Evolutionary conservation across 2,888 invertebrate genomes (phyloP).

Genomic region (Habrosyne pyritoides): DNA sequence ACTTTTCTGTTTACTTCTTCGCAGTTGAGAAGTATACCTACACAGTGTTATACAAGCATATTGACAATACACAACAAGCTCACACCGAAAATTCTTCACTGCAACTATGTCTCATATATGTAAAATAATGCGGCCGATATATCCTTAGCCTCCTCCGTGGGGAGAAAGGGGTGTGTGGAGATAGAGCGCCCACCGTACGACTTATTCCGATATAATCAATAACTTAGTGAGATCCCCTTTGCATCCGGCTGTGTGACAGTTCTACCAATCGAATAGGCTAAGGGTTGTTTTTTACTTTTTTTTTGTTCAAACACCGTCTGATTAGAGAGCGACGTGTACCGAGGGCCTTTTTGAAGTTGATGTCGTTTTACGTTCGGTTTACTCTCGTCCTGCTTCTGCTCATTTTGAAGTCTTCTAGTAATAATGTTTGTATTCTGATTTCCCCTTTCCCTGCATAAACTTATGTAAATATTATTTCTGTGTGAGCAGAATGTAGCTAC

Average conservation of each 20-base stretch:
- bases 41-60: neutral
- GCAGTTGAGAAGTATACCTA: neutral
- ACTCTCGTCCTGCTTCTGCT: slow-evolving; percentile 42
- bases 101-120: slow-evolving; percentile 82
- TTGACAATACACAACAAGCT: slow-evolving; percentile 8
- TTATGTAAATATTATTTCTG: slow-evolving; percentile 49
- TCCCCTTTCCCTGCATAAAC: slow-evolving; percentile 48
- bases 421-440: slow-evolving; percentile 64
- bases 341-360: slow-evolving; percentile 71
- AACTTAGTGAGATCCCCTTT: slow-evolving; percentile 84
- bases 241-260: slow-evolving; percentile 82
- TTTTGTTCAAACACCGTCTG: slow-evolving; percentile 80
- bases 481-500: neutral
- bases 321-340: slow-evolving; percentile 67
- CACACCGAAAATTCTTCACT: slow-evolving; percentile 67
- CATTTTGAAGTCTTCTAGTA: slow-evolving; percentile 57
- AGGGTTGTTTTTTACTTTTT: slow-evolving; percentile 70
- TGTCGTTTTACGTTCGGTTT: slow-evolving; percentile 64
- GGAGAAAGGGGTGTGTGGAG: slow-evolving; percentile 53
- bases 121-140: slow-evolving; percentile 83
- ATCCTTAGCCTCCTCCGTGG: slow-evolving; percentile 66
- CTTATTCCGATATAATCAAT: slow-evolving; percentile 85
- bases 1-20: too few species aligned
- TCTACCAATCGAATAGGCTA: slow-evolving; percentile 72
- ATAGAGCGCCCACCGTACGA: slow-evolving; percentile 67